Base-by-base conservation (phyloP, 2,888 invertebrate species). In the Adineta ricciae region DNA sequence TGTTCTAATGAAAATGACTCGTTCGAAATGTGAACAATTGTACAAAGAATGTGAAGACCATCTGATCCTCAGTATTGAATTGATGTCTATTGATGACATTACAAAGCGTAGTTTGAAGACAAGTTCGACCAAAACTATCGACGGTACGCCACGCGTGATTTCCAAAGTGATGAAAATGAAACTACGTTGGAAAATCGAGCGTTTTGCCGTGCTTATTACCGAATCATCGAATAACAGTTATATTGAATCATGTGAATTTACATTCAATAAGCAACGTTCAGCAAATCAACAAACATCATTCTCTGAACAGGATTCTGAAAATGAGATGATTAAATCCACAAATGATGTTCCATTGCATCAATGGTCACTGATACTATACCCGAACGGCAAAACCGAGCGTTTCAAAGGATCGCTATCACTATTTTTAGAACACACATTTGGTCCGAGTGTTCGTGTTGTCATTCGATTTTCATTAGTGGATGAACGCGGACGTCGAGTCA, bases 111-210 rank as follows among this genome's bases (percentile, higher is more conserved):
- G 38, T 36, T 16, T 73, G 72, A 73, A 73, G 36, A 73, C 16
- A 36, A 32, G 36, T 36, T 41, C 78, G 41, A 41, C 78, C 14
- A 78, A 78, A 78, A 24, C 41, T 2, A 7, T 41, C 14, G 38
- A 38, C n/a, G 78, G 41, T 78, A 24, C 78, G 4, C 41, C 78
- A 78, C 38, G 78, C n/a, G 78, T 78, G 11, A 41, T 78, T 41
- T 78, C 78, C 38, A 78, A 78, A 78, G 78, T 78, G 2, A 41
- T 78, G 41, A 78, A 78, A 38, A 78, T 78, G 78, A 78, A 78
- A 78, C n/a, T 78, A 41, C 78, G 78, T n/a, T 78, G 78, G 78
- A 78, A 78, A 78, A 78, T 78, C 8, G 78, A 78, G 41, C 38
- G 41, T n/a, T 78, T 78, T 41, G 21, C 78, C 11, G 41, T n/a